Evolutionary conservation across 2,113 vertebrate species (phyloP), one percentile per base, ranked within the genome.

Genomic region (Lamprologus speciosus): DNA sequence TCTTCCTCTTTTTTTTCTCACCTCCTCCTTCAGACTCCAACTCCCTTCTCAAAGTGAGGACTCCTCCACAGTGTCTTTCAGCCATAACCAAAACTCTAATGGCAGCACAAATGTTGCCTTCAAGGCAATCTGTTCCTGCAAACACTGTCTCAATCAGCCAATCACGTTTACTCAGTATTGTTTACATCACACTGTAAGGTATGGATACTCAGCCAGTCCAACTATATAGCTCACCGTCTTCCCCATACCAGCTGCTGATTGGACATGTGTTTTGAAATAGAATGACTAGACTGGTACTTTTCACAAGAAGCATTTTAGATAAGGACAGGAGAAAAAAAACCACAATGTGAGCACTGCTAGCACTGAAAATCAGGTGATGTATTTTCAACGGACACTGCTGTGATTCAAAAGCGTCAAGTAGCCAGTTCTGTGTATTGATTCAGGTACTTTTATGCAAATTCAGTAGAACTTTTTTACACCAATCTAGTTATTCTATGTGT

Each of bases 381-480:
- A 90, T 93, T 88, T 95, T 95, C 84, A 92, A 94, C 94, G 94
- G 95, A 96, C 94, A 95, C 94, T 96, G 96, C 95, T 97, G 96
- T 96, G 95, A 96, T 95, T 96, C 89, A 92, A 91, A 93, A 95
- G 92, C 92, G 88, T 96, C 94, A 95, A 96, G 94, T 95, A 95
- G 96, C 95, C 89, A 83, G 93, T 95, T 92, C 92, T 94, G 89
- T 96, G 94, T 95, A 90, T 94, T 94, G 91, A 95, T 97, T 96
- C 96, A 96, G 96, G 96, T 96, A 96, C 94, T 96, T 96, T 96
- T 96, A 97, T 96, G 96, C 96, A 97, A 96, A 96, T 94, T 94
- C 87, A 88, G 92, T 93, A 85, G 81, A 89, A 93, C 83, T 94
- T 94, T 95, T 96, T 89, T 95, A 96, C 88, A 95, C 93, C 95